Percentiles rank a stretch among this genome's conserved stretches.
These are phyloP conservation scores for Eptatretus burgeri DNA, from an alignment of 2,113 vertebrate genomes.

Conservation along the genomic window DNA sequence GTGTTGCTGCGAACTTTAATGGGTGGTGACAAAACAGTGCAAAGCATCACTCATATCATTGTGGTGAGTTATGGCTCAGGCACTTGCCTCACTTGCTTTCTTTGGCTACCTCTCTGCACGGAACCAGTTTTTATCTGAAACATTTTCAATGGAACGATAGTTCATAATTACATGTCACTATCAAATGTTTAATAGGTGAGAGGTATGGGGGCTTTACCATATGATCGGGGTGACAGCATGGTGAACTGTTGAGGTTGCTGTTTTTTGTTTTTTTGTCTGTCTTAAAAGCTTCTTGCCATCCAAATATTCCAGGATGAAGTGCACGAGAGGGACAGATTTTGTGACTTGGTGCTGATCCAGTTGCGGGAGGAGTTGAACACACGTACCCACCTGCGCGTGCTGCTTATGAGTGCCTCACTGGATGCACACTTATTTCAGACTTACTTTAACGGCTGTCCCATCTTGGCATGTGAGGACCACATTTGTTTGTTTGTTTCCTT, in stretches of 20 bases:
- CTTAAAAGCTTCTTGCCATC: constrained; percentile 10
- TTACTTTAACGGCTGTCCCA: constrained; percentile 60
- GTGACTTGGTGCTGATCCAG: constrained; percentile 74
- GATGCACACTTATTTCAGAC: constrained; percentile 44
- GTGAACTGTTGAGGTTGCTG: neutral
- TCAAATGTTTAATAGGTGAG: too few relatives aligned
- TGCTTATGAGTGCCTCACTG: constrained; percentile 64
- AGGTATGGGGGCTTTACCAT: too few relatives aligned
- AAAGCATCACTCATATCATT: constrained; percentile 61
- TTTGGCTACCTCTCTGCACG: too few relatives aligned
- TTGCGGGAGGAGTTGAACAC: constrained; percentile 42
- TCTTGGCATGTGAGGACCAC: constrained; percentile 64
- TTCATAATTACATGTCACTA: too few relatives aligned
- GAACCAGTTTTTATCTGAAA: too few relatives aligned
- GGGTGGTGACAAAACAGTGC: constrained; percentile 38
- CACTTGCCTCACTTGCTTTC: too few relatives aligned
- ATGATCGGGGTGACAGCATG: too few relatives aligned
- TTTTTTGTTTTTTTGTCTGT: constrained; percentile 14
- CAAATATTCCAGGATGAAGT: constrained; percentile 45
- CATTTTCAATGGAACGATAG: too few relatives aligned
- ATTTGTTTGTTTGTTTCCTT: too few relatives aligned
- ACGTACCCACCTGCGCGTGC: constrained; percentile 33
- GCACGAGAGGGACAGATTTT: constrained; percentile 66
- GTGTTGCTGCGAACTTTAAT: constrained; percentile 63
- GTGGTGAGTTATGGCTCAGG: constrained; percentile 39